phyloP scores from a whole-genome alignment of 2,113 vertebrate species.

The Tetraodon nigroviridis region DNA sequence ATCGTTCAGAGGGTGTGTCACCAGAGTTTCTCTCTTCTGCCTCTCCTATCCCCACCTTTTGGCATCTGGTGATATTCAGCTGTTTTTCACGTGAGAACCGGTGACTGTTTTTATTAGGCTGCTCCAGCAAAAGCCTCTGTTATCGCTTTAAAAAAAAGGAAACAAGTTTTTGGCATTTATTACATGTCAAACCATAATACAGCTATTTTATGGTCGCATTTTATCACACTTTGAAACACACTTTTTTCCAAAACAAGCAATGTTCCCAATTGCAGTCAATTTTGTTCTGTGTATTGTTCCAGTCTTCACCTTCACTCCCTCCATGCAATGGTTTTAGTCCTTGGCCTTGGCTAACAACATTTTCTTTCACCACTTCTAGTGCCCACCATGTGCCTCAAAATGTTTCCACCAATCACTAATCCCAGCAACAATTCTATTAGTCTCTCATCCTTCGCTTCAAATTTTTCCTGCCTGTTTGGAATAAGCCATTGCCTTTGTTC shows the following conservation, averaged over 20 bases:
- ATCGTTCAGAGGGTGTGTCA: background rate
- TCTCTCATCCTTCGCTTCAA: slow-evolving; percentile 11
- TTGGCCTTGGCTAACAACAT: slow-evolving; percentile 20
- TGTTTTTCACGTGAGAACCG: slow-evolving; percentile 21
- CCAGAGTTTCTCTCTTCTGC: background rate
- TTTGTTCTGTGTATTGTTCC: slow-evolving; percentile 16
- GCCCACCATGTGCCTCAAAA: slow-evolving; percentile 38
- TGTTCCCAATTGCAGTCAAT: background rate
- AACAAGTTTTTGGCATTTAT: too few species aligned
- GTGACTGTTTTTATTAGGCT: too few species aligned
- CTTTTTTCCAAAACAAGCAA: background rate
- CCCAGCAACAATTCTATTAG: slow-evolving; percentile 40
- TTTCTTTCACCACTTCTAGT: slow-evolving; percentile 27
- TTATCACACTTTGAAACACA: background rate
- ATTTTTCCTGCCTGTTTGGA: slow-evolving; percentile 33
- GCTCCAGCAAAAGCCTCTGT: too few species aligned
- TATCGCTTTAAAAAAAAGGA: too few species aligned
- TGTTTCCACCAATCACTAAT: slow-evolving; percentile 30
- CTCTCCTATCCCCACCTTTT: background rate
- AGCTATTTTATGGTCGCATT: too few species aligned
- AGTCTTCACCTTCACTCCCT: slow-evolving; percentile 34
- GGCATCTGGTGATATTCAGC: too few species aligned
- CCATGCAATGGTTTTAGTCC: slow-evolving; percentile 26
- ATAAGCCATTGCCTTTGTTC: slow-evolving; percentile 46
- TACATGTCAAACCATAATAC: too few species aligned